Base-by-base conservation (phyloP, 37 sponge, comb jelly and placozoan genomes). In the Eunapius fragilis region DNA sequence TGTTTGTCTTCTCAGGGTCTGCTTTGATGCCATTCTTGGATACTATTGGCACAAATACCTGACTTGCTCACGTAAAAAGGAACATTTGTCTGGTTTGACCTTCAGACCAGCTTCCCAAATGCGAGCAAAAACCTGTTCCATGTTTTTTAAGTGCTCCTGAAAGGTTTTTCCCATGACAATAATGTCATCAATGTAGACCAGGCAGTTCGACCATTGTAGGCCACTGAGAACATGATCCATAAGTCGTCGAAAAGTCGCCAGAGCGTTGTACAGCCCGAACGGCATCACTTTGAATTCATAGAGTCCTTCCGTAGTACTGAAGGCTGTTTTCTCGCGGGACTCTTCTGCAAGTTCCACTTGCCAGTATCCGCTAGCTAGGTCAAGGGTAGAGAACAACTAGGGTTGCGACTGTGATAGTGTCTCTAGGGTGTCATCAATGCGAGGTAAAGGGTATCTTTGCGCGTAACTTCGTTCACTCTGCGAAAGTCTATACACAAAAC, bases 241-340 rank as follows among this genome's bases (percentile, higher is more conserved):
- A 23, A 88, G 70, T 26, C 82, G 31, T 34, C 81, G 88, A 69
- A 88, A 81, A 0, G 82, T 82, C 24, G 82, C 77, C 31, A 83
- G 89, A 26, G 71, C 83, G 41, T 88, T 82, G 70, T 78, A 82
- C 22, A 88, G 31, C 37, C 89, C 89, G 33, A 88, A 88, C 11
- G 89, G 83, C 89, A 88, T 88, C 24, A 88, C 83, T 22, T 35
- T 88, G 77, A 88, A 88, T 45, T 88, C 45, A 69, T 37, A 82
- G 27, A 83, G 41, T 0, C 83, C 89, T 19, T 74, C 89, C 17
- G 58, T 31, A 36, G 89, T 88, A 37, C 70, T 75, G 28, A 88
- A 82, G 28, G 89, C 89, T 69, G 89, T 88, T 31, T 88, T 88
- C 38, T 58, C 83, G 35, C 71, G 27, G 33, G 83, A 83, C 19